These are phyloP conservation scores for Pheosia gnoma DNA, from an alignment of 2,888 invertebrate genomes.

Conservation along the genomic window DNA sequence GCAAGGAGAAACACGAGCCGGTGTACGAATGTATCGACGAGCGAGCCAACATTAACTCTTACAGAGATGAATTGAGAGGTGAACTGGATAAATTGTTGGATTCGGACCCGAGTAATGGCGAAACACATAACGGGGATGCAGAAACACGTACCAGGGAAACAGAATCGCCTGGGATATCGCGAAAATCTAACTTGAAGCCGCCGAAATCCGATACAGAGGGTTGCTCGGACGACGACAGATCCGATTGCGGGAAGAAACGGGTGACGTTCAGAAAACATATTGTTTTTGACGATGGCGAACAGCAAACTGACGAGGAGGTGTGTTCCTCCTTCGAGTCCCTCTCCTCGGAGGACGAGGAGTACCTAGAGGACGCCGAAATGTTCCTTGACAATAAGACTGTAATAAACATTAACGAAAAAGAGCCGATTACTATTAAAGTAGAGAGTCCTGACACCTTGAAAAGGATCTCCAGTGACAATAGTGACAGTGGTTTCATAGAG, in stretches of 20 bases:
- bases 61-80: conserved; percentile 65
- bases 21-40: conserved; percentile 62
- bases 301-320: conserved; percentile 74
- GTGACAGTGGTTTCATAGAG: conserved; percentile 80
- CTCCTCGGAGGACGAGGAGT: conserved; percentile 69
- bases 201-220: conserved; percentile 73
- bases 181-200: conserved; percentile 74
- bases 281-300: conserved; percentile 80
- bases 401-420: conserved; percentile 54
- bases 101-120: conserved; percentile 39
- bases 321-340: conserved; percentile 76
- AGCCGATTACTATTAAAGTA: conserved; percentile 57
- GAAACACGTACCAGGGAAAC: conserved; percentile 41
- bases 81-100: conserved; percentile 63
- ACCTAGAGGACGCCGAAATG: conserved; percentile 68
- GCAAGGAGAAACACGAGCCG: conserved; percentile 54
- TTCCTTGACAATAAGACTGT: conserved; percentile 65
- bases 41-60: conserved; percentile 48
- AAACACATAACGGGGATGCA: conserved; percentile 39
- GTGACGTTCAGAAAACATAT: conserved; percentile 80
- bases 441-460: conserved; percentile 58
- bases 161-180: conserved; percentile 59
- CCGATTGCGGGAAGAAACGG: conserved; percentile 73
- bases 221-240: conserved; percentile 75
- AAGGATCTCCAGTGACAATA: conserved; percentile 74